Base-by-base conservation (phyloP, 2,888 invertebrate species). In the Hirudinaria manillensis region DNA sequence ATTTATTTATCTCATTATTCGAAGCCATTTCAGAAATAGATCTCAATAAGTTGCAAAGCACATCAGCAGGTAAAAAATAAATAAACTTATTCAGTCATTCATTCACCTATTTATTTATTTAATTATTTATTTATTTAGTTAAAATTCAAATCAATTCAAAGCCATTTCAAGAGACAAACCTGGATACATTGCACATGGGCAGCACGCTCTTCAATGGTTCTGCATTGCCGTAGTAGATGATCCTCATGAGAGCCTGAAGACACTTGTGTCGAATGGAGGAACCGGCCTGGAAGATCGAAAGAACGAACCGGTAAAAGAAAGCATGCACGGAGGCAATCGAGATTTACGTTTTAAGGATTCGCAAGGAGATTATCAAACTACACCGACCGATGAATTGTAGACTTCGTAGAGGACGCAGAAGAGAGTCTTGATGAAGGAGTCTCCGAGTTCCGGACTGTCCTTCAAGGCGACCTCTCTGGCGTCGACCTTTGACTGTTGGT, bases 191-290 rank as follows among this genome's bases (percentile, higher is more conserved):
- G 70, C 77, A 74, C n/a, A 71, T 53, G 27, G 76, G 79, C 24
- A 87, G 82, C n/a, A 87, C 84, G 72, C 88, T 91, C 81, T 91
- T 89, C 72, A 98, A 88, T 79, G 97, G 88, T 81, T 93, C 90
- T 0, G 94, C 90, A 79, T 91, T 91, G 16, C 94, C 93, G 85
- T 95, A 97, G 87, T 93, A 96, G 3, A 98, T 93, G 91, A 98
- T 97, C 78, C 98, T 90, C 75, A 99, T 88, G 77, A 99, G 89
- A 6, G 98, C 97, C 83, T 95, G 91, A 77, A 99, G 89, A 83
- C 97, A 97, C 87, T 96, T 96, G 87, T 95, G 95, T 81, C 97
- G 91, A 38, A 99, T 95, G 77, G 96, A 93, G 38, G 98, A 96
- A 13, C 98, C 98, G 75, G 98, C 97, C 86, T 87, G 78, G 21